These are phyloP conservation scores for Desmophyllum pertusum DNA, from an alignment of 92 coral and sea anemone species.

Conservation along the genomic window DNA sequence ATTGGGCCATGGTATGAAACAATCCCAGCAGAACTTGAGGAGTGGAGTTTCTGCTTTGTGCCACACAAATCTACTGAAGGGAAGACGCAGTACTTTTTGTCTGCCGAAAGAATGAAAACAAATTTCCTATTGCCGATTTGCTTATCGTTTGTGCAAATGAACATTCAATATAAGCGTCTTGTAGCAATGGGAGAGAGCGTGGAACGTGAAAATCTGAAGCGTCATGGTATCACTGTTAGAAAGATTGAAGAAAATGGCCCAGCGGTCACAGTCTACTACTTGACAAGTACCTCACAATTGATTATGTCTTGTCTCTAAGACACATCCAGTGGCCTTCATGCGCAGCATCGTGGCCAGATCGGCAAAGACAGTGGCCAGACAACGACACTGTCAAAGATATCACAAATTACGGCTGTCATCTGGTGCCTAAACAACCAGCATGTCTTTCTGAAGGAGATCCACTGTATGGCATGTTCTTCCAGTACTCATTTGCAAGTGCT, in stretches of 20 bases:
- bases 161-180: conserved; percentile 3
- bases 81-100: conserved; percentile 6
- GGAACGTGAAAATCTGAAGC: conserved; percentile 2
- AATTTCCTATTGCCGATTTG: conserved; percentile 9
- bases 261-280: conserved; percentile 32
- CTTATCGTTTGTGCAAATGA: conserved; percentile 13
- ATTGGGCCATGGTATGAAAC: conserved; percentile 41
- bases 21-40: conserved; percentile 30
- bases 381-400: conserved; percentile 14
- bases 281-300: conserved; percentile 31
- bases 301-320: conserved; percentile 34
- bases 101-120: conserved; percentile 19
- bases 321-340: conserved; percentile 40
- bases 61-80: not conserved
- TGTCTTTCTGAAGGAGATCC: conserved; percentile 12
- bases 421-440: conserved; percentile 28
- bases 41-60: conserved; percentile 28
- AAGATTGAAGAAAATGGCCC: conserved; percentile 42
- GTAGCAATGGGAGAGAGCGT: conserved; percentile 19
- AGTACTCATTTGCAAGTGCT: conserved; percentile 35
- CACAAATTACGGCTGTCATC: conserved; percentile 24
- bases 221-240: conserved; percentile 21
- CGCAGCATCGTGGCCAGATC: conserved; percentile 14
- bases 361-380: conserved; percentile 39
- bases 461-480: conserved; percentile 23